phyloP scores from a whole-genome alignment of 2,797 vertebrate species.

The Kryptolebias ocellatus region DNA sequence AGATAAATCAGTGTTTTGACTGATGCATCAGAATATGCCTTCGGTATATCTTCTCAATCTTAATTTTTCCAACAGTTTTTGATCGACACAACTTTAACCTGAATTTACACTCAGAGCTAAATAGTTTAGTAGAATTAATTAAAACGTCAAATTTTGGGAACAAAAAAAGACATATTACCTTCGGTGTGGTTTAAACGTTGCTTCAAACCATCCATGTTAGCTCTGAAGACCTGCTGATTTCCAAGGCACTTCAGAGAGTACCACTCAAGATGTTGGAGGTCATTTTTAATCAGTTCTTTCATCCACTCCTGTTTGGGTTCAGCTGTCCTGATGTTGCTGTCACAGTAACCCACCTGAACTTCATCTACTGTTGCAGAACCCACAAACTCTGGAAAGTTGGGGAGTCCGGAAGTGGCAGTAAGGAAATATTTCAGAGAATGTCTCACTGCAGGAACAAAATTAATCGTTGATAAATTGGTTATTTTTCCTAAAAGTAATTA shows the following conservation, averaged over 20 bases:
- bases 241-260: not conserved
- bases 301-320: slow-evolving; percentile 45
- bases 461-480: not conserved
- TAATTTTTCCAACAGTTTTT: no score
- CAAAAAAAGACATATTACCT: slow-evolving; percentile 20
- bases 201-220: slow-evolving; percentile 10
- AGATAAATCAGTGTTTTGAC: no score
- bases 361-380: slow-evolving; percentile 1
- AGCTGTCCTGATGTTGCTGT: slow-evolving; percentile 34
- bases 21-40: no score
- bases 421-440: slow-evolving; percentile 40
- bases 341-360: slow-evolving; percentile 13
- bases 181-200: slow-evolving; percentile 51
- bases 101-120: not conserved
- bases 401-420: slow-evolving; percentile 23
- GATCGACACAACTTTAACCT: no score
- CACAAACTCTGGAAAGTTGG: slow-evolving; percentile 47
- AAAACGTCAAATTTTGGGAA: no score
- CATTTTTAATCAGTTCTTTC: not conserved
- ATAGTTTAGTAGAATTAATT: not conserved
- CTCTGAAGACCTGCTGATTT: slow-evolving; percentile 23
- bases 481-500: no score
- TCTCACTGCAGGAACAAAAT: slow-evolving; percentile 20
- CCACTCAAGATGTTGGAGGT: slow-evolving; percentile 34
- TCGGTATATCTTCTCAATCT: no score